Percentiles rank a stretch among this genome's conserved stretches.
phyloP scores from a whole-genome alignment of 2,888 invertebrate species.

The Plebejus argus region DNA sequence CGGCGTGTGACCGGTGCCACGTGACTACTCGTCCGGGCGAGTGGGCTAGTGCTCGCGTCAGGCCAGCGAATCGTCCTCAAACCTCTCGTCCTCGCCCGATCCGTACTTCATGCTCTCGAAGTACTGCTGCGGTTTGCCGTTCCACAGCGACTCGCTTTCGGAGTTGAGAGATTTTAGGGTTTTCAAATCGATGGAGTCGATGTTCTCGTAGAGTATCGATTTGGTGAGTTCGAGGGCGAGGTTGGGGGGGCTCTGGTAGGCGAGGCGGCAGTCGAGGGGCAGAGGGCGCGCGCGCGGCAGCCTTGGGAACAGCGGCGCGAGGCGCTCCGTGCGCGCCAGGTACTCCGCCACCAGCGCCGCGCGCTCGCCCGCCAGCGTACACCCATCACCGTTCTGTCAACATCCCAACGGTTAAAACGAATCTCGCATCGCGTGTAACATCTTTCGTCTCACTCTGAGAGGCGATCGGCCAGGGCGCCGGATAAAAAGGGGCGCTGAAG shows the following conservation, averaged over 20 bases:
- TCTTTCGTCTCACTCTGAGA: background rate
- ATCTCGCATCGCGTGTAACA: background rate
- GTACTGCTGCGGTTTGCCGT: constrained; percentile 76
- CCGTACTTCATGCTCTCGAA: constrained; percentile 86
- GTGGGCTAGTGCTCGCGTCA: background rate
- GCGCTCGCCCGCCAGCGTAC: constrained; percentile 36
- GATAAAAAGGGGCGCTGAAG: too few relatives aligned
- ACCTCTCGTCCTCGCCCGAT: constrained; percentile 44
- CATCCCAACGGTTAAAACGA: background rate
- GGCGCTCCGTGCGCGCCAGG: constrained; percentile 61
- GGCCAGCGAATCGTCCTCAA: constrained; percentile 65
- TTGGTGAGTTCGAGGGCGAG: constrained; percentile 60
- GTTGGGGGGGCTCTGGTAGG: constrained; percentile 62
- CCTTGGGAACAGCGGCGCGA: constrained; percentile 57
- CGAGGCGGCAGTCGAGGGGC: constrained; percentile 49
- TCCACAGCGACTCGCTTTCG: constrained; percentile 79
- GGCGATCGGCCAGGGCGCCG: too few relatives aligned
- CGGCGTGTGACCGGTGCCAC: background rate
- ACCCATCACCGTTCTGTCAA: constrained; percentile 34
- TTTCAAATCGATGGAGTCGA: constrained; percentile 57
- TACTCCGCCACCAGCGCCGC: constrained; percentile 61
- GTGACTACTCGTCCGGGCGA: background rate
- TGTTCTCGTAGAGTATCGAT: constrained; percentile 63
- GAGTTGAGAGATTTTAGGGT: constrained; percentile 50
- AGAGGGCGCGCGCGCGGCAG: constrained; percentile 43